These are phyloP conservation scores for Vanessa cardui DNA, from an alignment of 2,888 invertebrate genomes.

Conservation along the genomic window DNA sequence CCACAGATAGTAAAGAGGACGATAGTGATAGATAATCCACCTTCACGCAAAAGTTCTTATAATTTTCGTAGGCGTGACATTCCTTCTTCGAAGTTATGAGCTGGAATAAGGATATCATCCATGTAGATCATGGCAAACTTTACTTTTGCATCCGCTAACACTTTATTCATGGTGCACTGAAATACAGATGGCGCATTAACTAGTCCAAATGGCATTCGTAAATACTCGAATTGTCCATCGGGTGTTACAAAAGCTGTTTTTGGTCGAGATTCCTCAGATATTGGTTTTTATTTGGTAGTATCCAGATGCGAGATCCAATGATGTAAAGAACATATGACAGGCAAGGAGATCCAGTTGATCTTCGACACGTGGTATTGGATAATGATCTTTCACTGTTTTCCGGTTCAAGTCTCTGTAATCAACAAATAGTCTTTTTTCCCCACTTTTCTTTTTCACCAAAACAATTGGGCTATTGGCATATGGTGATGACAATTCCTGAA, in stretches of 20 bases:
- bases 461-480: constrained; percentile 4
- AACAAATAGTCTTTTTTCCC: neutral
- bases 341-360: neutral
- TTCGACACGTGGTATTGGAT: neutral
- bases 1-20: no score
- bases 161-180: neutral
- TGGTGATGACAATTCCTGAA: constrained; percentile 5
- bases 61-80: constrained; percentile 1
- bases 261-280: neutral
- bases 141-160: neutral
- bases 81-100: constrained; percentile 1
- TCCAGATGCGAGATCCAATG: neutral
- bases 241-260: constrained; percentile 5
- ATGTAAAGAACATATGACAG: neutral
- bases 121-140: neutral
- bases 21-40: no score
- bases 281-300: constrained; percentile 3
- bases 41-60: neutral
- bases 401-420: neutral
- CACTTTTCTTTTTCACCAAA: neutral
- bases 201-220: constrained; percentile 1
- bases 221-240: constrained; percentile 5
- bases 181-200: constrained; percentile 3
- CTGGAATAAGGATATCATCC: neutral
- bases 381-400: neutral